Evolutionary conservation across 2,113 vertebrate species (phyloP).

Genomic region (Halichoeres trimaculatus): DNA sequence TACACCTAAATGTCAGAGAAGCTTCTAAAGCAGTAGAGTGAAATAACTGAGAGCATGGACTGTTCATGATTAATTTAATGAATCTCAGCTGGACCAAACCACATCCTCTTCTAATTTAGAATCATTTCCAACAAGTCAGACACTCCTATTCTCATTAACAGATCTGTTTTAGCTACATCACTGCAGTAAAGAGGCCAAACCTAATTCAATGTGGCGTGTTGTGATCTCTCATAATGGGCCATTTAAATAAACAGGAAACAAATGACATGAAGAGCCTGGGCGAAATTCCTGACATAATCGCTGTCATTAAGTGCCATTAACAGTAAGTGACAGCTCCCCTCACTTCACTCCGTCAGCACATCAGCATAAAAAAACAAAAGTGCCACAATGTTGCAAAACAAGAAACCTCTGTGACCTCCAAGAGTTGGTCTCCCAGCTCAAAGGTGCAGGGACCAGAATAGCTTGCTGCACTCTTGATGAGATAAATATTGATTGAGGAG

Average conservation of each 20-base stretch:
- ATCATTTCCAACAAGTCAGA: neutral
- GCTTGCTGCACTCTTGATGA: slow-evolving; percentile 25
- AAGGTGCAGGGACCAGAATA: slow-evolving; percentile 13
- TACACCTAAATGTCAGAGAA: slow-evolving; percentile 10
- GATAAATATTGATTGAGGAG: slow-evolving; percentile 48
- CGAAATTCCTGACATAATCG: slow-evolving; percentile 20
- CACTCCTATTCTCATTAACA: neutral
- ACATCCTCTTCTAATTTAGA: neutral
- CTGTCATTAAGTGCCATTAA: slow-evolving; percentile 19
- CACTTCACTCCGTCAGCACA: neutral
- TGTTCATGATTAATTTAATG: neutral
- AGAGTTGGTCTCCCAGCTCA: slow-evolving; percentile 9
- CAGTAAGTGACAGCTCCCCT: slow-evolving; percentile 24
- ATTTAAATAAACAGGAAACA: slow-evolving; percentile 40
- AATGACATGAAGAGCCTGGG: slow-evolving; percentile 7
- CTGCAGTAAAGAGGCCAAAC: neutral
- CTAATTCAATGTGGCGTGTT: slow-evolving; percentile 7
- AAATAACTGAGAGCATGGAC: neutral
- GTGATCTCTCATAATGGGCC: slow-evolving; percentile 7
- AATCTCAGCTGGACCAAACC: neutral
- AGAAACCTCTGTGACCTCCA: slow-evolving; percentile 22
- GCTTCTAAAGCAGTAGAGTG: neutral
- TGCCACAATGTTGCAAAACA: neutral
- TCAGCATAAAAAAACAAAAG: neutral
- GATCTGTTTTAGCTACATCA: neutral